Evolutionary conservation across 1,140 invertebrate species (phyloP), one percentile per base, ranked within the genome.

Genomic region (Saxidomus purpurata): DNA sequence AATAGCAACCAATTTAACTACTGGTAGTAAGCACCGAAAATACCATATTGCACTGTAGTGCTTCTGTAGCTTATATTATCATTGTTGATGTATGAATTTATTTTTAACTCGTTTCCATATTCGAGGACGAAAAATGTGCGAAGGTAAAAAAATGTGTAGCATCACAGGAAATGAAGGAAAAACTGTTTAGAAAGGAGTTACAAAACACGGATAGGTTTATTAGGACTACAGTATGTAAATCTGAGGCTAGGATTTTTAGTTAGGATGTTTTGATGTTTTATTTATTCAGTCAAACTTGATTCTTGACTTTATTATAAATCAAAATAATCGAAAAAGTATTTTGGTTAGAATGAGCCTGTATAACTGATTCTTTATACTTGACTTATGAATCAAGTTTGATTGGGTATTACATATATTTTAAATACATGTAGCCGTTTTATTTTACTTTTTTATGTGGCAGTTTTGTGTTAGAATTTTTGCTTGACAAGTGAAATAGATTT

Each of bases 161-260:
- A 4, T 17, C 19, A 47, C 80, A 67, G 80, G 67, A 82, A 63
- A 82, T 19, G n/a, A 19, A 82, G 59, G 36, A 82, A 31, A 43
- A 40, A 34, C 79, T 59, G 3, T 28, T 77, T 25, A 11, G 31
- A 49, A 77, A 77, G 43, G 40, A 77, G 74, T 49, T 49, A 77
- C 47, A 15, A 52, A 55, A 55, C 1, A 79, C 8, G 31, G 47
- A 55, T 55, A 79, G 19, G 76, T 79, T 79, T 79, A 79, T 52
- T 71, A 71, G 1, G n/a, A 71, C 0, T 22, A 38, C 34, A 71
- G 67, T 71, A 40, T 38, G 67, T 71, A 4, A 22, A 34, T 67
- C 9, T 34, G 2, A 71, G 38, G 67, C 67, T 71, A 71, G 67
- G 38, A 34, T 71, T 71, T 22, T n/a, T 67, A 22, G 6, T 31